Evolutionary conservation across 2,888 invertebrate species (phyloP).

Genomic region (Adelphocoris suturalis): DNA sequence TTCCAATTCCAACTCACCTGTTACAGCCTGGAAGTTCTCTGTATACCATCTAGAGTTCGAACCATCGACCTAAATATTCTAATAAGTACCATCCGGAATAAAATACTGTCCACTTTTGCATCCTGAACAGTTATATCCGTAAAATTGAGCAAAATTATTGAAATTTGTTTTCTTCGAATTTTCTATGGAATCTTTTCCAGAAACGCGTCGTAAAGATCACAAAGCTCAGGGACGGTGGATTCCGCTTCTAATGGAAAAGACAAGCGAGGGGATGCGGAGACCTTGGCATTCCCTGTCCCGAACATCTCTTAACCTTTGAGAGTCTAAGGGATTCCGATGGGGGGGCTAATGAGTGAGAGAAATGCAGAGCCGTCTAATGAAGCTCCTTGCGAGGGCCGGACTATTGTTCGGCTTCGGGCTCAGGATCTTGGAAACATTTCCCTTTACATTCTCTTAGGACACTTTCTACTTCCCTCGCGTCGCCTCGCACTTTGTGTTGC

Average conservation of each 20-base stretch:
- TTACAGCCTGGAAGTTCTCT: no score
- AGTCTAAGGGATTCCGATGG: not conserved
- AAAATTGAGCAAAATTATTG: no score
- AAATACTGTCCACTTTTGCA: no score
- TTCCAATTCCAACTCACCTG: no score
- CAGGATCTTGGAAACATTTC: not conserved
- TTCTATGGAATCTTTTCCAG: no score
- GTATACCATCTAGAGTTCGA: no score
- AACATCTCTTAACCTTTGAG: not conserved
- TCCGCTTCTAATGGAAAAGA: not conserved
- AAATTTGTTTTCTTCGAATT: no score
- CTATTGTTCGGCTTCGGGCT: not conserved
- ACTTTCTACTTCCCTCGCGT: not conserved
- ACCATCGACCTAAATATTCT: no score
- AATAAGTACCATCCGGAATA: no score
- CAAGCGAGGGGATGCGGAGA: not conserved
- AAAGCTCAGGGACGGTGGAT: not conserved
- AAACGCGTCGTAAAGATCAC: not conserved
- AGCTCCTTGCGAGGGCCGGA: not conserved
- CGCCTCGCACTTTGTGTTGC: no score
- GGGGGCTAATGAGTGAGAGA: conserved; percentile 25
- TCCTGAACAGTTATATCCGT: no score
- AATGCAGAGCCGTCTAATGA: conserved; percentile 37
- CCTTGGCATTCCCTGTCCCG: conserved; percentile 24
- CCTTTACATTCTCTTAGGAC: not conserved